A percentile compares a stretch with the other conserved stretches of the same genome.
phyloP scores from a whole-genome alignment of 2,797 vertebrate species.

The Melanotaenia parkinsoni region DNA sequence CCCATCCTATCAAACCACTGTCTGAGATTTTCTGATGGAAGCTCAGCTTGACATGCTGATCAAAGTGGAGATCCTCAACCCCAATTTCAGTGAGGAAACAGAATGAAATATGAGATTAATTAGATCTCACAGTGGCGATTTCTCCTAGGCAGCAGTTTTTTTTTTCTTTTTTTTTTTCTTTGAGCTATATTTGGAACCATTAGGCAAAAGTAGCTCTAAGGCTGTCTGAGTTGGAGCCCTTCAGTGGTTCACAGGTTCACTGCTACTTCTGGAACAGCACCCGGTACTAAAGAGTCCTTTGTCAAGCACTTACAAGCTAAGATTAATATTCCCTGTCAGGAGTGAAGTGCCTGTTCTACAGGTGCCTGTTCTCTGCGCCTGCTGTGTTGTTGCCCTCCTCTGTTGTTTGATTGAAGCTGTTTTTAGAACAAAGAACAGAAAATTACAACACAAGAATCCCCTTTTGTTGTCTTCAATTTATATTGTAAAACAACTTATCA shows the following conservation, averaged over 20 bases:
- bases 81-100: constrained; percentile 69
- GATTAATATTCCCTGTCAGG: constrained; percentile 80
- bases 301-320: constrained; percentile 72
- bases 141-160: constrained; percentile 79
- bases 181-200: constrained; percentile 81
- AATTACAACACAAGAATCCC: constrained; percentile 64
- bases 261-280: constrained; percentile 63
- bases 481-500: constrained; percentile 64
- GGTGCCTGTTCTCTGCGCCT: constrained; percentile 71
- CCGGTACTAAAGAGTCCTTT: constrained; percentile 71
- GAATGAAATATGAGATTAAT: constrained; percentile 82
- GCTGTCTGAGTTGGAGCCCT: constrained; percentile 73
- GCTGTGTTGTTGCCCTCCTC: constrained; percentile 62
- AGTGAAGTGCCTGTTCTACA: constrained; percentile 75
- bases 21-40: constrained; percentile 58
- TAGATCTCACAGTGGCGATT: constrained; percentile 79
- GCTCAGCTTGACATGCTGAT: constrained; percentile 71
- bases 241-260: constrained; percentile 75
- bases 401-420: constrained; percentile 73
- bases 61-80: constrained; percentile 79
- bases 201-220: constrained; percentile 72
- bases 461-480: constrained; percentile 62
- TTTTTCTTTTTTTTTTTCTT: constrained; percentile 49
- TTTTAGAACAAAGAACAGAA: constrained; percentile 75
- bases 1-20: constrained; percentile 50